Percentiles rank a stretch among this genome's conserved stretches.
These are phyloP conservation scores for Gorsachius goisagi DNA, from an alignment of 2,113 vertebrate genomes.

Conservation along the genomic window DNA sequence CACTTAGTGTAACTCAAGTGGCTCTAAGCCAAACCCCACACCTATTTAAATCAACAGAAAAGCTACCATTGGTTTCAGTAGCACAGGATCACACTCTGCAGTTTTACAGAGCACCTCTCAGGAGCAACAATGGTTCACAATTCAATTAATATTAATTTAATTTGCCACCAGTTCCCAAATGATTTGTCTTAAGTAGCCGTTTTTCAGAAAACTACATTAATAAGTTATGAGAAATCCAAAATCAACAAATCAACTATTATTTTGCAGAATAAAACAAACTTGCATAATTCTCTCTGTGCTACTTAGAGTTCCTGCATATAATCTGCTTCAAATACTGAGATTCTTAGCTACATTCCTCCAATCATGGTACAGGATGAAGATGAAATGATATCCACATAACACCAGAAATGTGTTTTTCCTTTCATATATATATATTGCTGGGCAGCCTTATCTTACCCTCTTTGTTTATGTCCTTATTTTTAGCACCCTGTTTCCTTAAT, in stretches of 20 bases:
- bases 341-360: not conserved
- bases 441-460: not conserved
- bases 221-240: not conserved
- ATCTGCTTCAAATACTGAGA: not conserved
- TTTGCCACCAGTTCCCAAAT: conserved; percentile 15
- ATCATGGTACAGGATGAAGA: accelerated
- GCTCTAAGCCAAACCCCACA: conserved; percentile 49
- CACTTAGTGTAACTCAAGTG: conserved; percentile 11
- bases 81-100: not conserved
- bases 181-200: not conserved
- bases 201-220: not conserved
- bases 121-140: conserved; percentile 24
- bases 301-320: conserved; percentile 1
- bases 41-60: conserved; percentile 22
- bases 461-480: conserved; percentile 23
- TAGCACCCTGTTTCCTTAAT: conserved; percentile 26
- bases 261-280: not conserved
- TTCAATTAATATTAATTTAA: conserved; percentile 33
- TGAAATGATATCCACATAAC: not conserved
- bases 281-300: not conserved
- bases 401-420: not conserved
- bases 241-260: not conserved
- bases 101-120: conserved; percentile 40
- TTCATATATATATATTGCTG: not conserved
- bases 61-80: not conserved